Conservation (phyloP, 2,797 vertebrate genomes). For the Anabacerthia variegaticeps region DNA sequence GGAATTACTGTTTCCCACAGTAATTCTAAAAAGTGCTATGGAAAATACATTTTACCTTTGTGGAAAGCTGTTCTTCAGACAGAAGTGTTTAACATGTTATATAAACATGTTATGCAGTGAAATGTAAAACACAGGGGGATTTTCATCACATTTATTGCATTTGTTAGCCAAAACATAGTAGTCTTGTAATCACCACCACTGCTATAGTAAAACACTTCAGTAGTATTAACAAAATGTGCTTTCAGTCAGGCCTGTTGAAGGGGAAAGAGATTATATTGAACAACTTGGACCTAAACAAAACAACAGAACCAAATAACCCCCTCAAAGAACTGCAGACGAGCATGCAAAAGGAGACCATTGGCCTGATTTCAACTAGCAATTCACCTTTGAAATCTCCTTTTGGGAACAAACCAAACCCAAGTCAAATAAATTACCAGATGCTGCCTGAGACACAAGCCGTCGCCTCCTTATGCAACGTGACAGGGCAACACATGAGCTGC, state of each 20-base stretch:
- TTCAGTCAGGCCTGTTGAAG: neutral
- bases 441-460: neutral
- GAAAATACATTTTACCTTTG: slow-evolving; percentile 61
- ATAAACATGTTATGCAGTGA: slow-evolving; percentile 73
- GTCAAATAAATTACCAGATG: fast-evolving
- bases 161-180: slow-evolving; percentile 71
- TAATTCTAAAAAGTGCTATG: slow-evolving; percentile 5
- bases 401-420: neutral
- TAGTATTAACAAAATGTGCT: slow-evolving; percentile 42
- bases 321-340: neutral
- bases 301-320: neutral
- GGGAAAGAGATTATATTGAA: neutral
- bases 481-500: neutral
- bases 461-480: neutral
- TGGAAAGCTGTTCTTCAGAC: slow-evolving; percentile 63
- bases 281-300: neutral
- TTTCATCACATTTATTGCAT: slow-evolving; percentile 70
- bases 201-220: slow-evolving; percentile 56
- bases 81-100: slow-evolving; percentile 69
- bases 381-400: neutral
- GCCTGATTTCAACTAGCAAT: neutral
- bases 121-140: slow-evolving; percentile 73
- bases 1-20: slow-evolving; percentile 5
- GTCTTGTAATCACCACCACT: slow-evolving; percentile 47
- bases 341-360: fast-evolving